Percentiles rank a stretch among this genome's conserved stretches.
Evolutionary conservation across 1,140 invertebrate species (phyloP).

Genomic region (Latrodectus geometricus): DNA sequence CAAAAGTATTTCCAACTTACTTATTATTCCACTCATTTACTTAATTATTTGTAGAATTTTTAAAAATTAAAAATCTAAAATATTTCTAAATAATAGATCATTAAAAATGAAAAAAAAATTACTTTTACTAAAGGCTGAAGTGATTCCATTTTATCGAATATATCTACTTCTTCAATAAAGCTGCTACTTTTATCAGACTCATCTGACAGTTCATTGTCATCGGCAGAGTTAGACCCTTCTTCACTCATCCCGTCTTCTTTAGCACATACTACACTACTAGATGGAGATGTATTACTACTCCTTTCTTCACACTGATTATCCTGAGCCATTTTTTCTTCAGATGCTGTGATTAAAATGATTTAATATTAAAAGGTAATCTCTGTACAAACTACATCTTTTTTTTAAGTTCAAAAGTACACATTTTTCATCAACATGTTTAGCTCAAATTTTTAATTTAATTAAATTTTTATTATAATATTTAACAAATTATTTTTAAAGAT

Average conservation of each 20-base stretch:
- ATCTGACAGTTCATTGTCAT: conserved; percentile 42
- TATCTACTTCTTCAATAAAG: conserved; percentile 38
- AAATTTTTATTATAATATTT: too few species aligned
- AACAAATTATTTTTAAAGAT: too few species aligned
- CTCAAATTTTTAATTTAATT: too few species aligned
- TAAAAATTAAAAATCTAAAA: neutral
- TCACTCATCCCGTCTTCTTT: conserved; percentile 36
- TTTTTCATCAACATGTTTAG: too few species aligned
- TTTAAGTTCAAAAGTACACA: too few species aligned
- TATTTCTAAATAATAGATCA: neutral
- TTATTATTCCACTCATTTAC: too few species aligned
- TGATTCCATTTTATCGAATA: conserved; percentile 42
- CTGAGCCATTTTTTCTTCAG: conserved; percentile 1
- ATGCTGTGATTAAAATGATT: neutral
- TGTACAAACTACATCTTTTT: neutral
- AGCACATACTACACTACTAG: neutral
- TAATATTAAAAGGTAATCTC: neutral
- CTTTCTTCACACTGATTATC: conserved; percentile 24
- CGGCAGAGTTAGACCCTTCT: conserved; percentile 42
- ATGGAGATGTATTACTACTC: conserved; percentile 30
- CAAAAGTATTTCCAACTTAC: too few species aligned
- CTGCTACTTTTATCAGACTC: conserved; percentile 14
- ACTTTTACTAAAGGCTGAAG: conserved; percentile 13
- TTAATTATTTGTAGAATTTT: neutral
- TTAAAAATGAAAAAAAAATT: neutral